Base-by-base conservation (phyloP, 2,797 vertebrate genomes). In the Urosaurus nigricauda region DNA sequence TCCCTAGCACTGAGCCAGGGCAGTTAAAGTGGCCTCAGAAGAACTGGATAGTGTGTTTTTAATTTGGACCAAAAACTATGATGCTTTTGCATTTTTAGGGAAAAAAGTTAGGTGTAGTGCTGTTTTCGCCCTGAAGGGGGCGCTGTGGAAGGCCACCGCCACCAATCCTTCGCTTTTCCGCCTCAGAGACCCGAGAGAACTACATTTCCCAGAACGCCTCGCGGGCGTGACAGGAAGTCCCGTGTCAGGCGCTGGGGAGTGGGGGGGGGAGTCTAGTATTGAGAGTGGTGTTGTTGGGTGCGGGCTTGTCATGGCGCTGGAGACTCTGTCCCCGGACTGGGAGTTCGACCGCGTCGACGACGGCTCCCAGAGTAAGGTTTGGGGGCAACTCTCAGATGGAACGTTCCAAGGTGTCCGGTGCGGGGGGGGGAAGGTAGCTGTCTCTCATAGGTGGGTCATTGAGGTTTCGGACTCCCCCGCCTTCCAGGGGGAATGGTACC, bases 281-380 rank as follows among this genome's bases (percentile, higher is more conserved):
- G 37, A 35, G 1, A 83, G 24, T 2, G 86, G 65, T 7, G 94
- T 83, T 21, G 32, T n/a, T 7, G 87, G 65, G 79, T 35, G 11
- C 94, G 71, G 43, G 74, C 68, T 53, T 83, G 96, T 26, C 74
- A 97, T 97, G 97, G 98, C 99, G 97, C 98, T 97, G 87, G 98
- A 99, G 95, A 97, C 97, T 9, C 96, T 98, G 17, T 98, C 98
- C 17, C 98, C 98, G 17, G 98, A 99, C 93, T 99, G 99, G 99
- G 98, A 99, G 91, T 99, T 99, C 95, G 99, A 99, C 94, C 98
- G 98, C 89, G 98, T 99, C 91, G 99, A 99, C 90, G 98, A 99
- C 93, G 98, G 99, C 84, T 99, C 99, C 32, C 98, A 98, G 93
- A 99, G 98, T 99, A 97, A 98, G 98, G 5, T 65, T 47, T 24